These are phyloP conservation scores for Metridium senile DNA, from an alignment of 92 coral and sea anemone species.

Conservation along the genomic window DNA sequence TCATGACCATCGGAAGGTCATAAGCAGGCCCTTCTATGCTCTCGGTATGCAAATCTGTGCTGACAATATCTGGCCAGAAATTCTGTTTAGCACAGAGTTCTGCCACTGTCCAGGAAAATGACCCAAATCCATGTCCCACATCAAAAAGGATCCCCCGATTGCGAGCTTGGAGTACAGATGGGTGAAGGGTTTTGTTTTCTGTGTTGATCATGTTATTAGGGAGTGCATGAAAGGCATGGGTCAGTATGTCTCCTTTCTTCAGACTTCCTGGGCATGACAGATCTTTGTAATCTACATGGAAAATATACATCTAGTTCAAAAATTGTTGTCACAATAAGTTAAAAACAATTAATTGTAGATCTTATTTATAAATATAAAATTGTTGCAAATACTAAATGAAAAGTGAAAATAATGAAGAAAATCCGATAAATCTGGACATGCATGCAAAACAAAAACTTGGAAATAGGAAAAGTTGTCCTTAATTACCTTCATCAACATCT, in stretches of 20 bases:
- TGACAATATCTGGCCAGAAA: conserved; percentile 85
- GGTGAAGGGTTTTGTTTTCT: conserved; percentile 28
- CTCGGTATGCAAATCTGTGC: conserved; percentile 76
- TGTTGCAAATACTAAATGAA: too few relatives aligned
- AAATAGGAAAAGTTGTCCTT: too few relatives aligned
- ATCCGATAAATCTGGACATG: too few relatives aligned
- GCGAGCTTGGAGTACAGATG: conserved; percentile 59
- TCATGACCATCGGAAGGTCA: conserved; percentile 73
- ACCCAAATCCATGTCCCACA: conserved; percentile 87
- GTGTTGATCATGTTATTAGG: conserved; percentile 64
- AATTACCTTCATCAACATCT: conserved; percentile 28
- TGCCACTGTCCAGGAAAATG: conserved; percentile 91
- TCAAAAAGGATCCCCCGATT: conserved; percentile 80
- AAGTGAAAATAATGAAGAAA: too few relatives aligned
- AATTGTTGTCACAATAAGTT: too few relatives aligned
- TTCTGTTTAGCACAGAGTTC: conserved; percentile 79
- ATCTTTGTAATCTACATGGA: conserved; percentile 28
- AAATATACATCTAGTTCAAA: too few relatives aligned
- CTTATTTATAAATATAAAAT: too few relatives aligned
- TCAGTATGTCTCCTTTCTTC: conserved; percentile 75
- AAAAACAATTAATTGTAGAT: not conserved
- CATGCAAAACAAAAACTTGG: too few relatives aligned
- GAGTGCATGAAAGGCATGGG: conserved; percentile 71
- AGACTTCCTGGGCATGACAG: conserved; percentile 82
- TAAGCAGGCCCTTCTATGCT: conserved; percentile 76